Conservation (phyloP, 30 jellyfish, hydroid and myxozoan species). For the Aurelia sp. region DNA sequence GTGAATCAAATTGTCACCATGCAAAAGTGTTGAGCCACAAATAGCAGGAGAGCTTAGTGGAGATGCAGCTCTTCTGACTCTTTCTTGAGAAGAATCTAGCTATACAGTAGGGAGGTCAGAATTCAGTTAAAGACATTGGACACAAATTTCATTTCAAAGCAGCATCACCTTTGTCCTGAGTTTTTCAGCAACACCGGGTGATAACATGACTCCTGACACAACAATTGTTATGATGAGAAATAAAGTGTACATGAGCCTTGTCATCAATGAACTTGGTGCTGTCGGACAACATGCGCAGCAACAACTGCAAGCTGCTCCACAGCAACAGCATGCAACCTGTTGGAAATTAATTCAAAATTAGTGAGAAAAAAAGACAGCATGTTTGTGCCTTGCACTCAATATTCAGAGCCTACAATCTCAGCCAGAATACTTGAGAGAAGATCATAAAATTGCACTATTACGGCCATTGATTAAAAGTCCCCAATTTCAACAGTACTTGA, state of each 20-base stretch:
- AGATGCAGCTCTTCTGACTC: no score
- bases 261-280: slow-evolving; percentile 68
- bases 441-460: no score
- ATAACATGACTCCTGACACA: slow-evolving; percentile 57
- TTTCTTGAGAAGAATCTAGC: no score
- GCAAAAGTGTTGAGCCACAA: no score
- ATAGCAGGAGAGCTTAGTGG: no score
- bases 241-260: slow-evolving; percentile 79
- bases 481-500: no score
- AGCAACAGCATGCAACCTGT: slow-evolving; percentile 90
- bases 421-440: no score
- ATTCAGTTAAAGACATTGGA: no score
- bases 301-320: slow-evolving; percentile 78
- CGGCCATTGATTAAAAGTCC: no score
- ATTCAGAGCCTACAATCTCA: neutral
- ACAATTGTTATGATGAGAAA: slow-evolving; percentile 64
- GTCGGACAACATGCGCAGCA: slow-evolving; percentile 91
- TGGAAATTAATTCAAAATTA: neutral
- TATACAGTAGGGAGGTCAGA: no score
- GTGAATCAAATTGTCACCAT: no score
- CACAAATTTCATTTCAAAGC: no score
- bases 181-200: slow-evolving; percentile 56
- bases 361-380: neutral
- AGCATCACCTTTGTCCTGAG: slow-evolving; percentile 41
- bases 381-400: neutral